Evolutionary conservation across 2,797 vertebrate species (phyloP).

Genomic region (Glossophaga mutica): DNA sequence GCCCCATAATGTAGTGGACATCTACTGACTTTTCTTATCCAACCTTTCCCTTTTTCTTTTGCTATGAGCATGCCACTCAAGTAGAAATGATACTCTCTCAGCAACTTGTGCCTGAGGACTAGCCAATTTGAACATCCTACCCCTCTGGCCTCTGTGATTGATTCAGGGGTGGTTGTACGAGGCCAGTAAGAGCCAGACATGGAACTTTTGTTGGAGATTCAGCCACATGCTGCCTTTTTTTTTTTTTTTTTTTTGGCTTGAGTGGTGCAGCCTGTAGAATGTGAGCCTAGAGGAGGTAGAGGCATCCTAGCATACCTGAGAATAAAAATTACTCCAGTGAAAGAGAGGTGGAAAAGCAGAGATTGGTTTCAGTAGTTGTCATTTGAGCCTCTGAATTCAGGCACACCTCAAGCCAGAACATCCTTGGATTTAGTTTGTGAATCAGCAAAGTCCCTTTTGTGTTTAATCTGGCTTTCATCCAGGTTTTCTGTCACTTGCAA

Average conservation of each 20-base stretch:
- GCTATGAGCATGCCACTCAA: not conserved
- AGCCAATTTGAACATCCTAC: not conserved
- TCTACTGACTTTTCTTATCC: not conserved
- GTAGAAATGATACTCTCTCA: not conserved
- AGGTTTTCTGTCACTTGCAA: not conserved
- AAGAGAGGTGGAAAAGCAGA: not conserved
- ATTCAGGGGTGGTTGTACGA: not conserved
- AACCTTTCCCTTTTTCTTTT: not conserved
- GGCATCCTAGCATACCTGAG: not conserved
- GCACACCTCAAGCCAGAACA: not conserved
- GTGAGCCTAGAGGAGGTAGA: not conserved
- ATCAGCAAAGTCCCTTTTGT: not conserved
- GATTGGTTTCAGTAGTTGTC: too few species aligned
- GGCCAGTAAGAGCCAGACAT: not conserved
- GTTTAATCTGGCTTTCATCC: not conserved
- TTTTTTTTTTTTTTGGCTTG: too few species aligned
- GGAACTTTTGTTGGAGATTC: not conserved
- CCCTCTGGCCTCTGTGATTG: not conserved
- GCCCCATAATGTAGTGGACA: fast-evolving
- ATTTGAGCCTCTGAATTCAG: not conserved
- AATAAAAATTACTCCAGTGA: not conserved
- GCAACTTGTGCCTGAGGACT: not conserved
- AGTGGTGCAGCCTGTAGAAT: not conserved
- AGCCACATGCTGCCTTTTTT: not conserved
- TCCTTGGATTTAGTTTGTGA: not conserved